Base-by-base conservation (phyloP, 2,113 vertebrate genomes). In the Nymphicus hollandicus region DNA sequence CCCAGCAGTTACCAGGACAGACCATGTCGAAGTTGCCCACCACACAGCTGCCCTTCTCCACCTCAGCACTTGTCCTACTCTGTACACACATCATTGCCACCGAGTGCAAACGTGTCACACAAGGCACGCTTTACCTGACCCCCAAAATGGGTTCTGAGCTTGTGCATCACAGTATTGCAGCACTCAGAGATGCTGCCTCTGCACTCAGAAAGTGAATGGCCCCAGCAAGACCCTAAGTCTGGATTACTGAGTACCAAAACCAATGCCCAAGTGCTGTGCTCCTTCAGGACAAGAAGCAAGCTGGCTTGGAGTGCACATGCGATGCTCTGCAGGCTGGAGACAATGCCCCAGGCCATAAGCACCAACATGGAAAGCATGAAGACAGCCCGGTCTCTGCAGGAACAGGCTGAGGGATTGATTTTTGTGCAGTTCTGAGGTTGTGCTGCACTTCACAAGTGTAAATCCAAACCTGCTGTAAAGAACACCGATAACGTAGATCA, bases 21-120 rank as follows among this genome's bases (percentile, higher is more conserved):
- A 29, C 6, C 1, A 1, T 10, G 8, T 0, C 29, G 16, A 31
- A 74, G 46, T 4, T n/a, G 5, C 14, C 19, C 39, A 23, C 27
- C 9, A 2, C 87, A 28, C 7, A 41, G 5, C 13, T 3, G 5
- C 17, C 13, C n/a, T 33, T 19, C 41, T 58, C 55, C 74, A 16
- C 12, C 3, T 5, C 4, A 3, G 49, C 39, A 28, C 10, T 14
- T 61, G n/a, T 79, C 46, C 82, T 19, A 0, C 9, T 49, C 10
- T 2, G 2, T 7, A 9, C 17, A n/a, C 33, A 12, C 52, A 15
- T 6, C 31, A 12, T 0, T 11, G 68, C 52, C 18, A 1, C 43
- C 0, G 0, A 22, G 28, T 4, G 41, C 63, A 46, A 17, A 55
- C 5, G 22, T 28, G 22, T 10, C 52, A 3, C 25, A 31, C 24